Base-by-base conservation (phyloP, 1,140 invertebrate genomes). In the Drosophila erecta region DNA sequence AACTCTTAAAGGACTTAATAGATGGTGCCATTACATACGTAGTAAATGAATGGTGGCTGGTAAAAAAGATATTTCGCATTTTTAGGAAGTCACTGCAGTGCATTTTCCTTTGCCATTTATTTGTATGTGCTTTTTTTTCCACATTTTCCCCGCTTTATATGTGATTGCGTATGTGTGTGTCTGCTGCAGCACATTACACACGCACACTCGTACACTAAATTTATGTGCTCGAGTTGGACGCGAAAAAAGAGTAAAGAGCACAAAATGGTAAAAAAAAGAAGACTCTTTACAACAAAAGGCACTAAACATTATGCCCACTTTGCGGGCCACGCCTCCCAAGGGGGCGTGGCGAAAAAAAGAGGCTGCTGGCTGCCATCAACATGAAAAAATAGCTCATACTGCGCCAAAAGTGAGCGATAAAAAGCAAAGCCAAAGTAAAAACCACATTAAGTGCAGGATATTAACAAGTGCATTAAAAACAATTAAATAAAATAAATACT, bases 281-380 rank as follows among this genome's bases (percentile, higher is more conserved):
- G 81, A 78, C 70, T 86, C 75, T 86, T 86, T 79, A 86, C 83
- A 86, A 79, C 79, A 79, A 86, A 86, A 87, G 80, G 83, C 83
- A 87, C 83, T 86, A 86, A 87, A 79, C 81, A 86, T 81, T 86
- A 86, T 81, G 74, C 74, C 79, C 81, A 81, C 61, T 75, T 61
- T 65, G 62, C 59, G 56, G 57, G 46, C 64, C 50, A 61, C 69
- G 69, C 71, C 57, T 24, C 41, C 69, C 59, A 40, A 53, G 57
- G 59, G 24, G 54, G 15, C 14, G 27, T 30, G 22, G 38, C 30
- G 1, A 24, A 43, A 62, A 30, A 46, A 65, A 60, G 57, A 33
- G 62, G 58, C 58, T 43, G 57, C 24, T 11, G 10, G 5, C 44
- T 66, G 62, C 62, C 33, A 65, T 47, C 33, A 60, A 62, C 57